Conservation (phyloP, 2,797 vertebrate genomes). For the Rousettus madagascariensis region DNA sequence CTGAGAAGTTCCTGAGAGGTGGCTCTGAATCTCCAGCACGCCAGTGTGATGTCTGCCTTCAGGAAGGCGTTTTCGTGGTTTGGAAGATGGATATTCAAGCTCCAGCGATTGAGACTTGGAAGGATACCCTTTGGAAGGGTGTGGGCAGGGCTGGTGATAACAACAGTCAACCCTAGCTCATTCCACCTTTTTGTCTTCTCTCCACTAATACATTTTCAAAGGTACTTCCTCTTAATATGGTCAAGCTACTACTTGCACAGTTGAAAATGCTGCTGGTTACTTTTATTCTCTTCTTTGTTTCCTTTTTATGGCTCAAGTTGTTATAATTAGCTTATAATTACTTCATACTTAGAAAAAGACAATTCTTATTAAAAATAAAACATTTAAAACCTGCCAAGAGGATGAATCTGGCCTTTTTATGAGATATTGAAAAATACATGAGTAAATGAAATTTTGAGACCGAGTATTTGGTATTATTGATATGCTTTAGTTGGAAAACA, state of each 20-base stretch:
- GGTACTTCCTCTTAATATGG: background rate
- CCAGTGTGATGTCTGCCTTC: background rate
- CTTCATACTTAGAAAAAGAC: background rate
- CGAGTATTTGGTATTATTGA: background rate
- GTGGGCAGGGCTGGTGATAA: background rate
- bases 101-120: background rate
- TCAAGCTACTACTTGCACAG: background rate
- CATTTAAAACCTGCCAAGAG: background rate
- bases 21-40: background rate
- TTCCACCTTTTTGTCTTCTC: background rate
- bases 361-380: slow-evolving; percentile 27
- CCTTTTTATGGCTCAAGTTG: background rate
- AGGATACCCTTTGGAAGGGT: background rate
- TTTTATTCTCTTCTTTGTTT: background rate
- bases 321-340: background rate
- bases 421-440: background rate
- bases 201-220: background rate
- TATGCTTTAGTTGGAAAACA: background rate
- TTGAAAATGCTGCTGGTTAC: background rate
- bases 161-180: background rate
- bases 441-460: slow-evolving; percentile 15
- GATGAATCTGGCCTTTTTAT: background rate
- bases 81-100: background rate
- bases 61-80: background rate
- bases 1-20: background rate